Conservation (phyloP, 2,888 invertebrate genomes). For the Sinelater perroti region DNA sequence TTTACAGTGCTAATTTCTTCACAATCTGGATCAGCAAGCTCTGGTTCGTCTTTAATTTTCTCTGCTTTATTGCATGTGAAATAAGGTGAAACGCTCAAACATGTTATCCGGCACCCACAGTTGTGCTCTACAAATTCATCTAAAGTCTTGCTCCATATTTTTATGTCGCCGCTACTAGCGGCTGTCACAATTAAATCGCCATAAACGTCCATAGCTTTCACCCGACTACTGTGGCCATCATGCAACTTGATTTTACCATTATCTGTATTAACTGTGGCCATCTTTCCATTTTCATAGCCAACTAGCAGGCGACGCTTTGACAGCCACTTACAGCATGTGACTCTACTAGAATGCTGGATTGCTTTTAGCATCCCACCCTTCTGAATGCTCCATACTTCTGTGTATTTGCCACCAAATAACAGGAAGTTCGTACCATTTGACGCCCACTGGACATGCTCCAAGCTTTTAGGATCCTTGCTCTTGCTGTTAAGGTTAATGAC, state of each 20-base stretch:
- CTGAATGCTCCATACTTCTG: conserved; percentile 84
- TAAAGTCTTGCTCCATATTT: conserved; percentile 71
- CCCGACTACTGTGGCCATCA: conserved; percentile 70
- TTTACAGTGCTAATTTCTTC: conserved; percentile 50
- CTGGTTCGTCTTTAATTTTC: neutral
- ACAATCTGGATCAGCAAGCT: conserved; percentile 41
- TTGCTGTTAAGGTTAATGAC: conserved; percentile 84
- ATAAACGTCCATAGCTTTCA: conserved; percentile 71
- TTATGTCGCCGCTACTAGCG: conserved; percentile 80
- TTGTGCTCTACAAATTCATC: conserved; percentile 67
- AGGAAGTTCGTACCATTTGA: conserved; percentile 81
- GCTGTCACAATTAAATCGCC: conserved; percentile 70
- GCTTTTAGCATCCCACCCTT: conserved; percentile 74
- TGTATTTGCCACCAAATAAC: conserved; percentile 73
- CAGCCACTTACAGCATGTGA: conserved; percentile 76
- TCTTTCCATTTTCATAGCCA: conserved; percentile 79
- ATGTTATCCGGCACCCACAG: conserved; percentile 78
- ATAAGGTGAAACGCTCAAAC: conserved; percentile 66
- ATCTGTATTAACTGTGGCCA: conserved; percentile 68
- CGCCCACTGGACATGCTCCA: conserved; percentile 69
- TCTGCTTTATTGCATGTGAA: conserved; percentile 7
- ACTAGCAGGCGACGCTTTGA: conserved; percentile 70
- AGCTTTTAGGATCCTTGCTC: conserved; percentile 60
- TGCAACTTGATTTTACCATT: conserved; percentile 62
- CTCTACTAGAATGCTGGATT: conserved; percentile 73